Evolutionary conservation across 2,888 invertebrate genomes (phyloP).

Genomic region (Drosophila multiciliata): DNA sequence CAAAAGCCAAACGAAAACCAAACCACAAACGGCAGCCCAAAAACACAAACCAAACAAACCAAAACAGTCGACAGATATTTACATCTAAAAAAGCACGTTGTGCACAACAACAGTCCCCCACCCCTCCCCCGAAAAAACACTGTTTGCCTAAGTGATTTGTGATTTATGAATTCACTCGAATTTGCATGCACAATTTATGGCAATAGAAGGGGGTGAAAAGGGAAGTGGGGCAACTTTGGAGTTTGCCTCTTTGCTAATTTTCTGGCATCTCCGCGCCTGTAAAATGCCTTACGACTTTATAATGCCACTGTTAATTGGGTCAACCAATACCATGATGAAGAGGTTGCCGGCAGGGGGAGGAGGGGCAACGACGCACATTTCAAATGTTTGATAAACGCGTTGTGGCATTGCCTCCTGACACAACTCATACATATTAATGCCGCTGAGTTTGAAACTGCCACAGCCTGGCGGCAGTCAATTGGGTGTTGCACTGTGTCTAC

Average conservation of each 20-base stretch:
- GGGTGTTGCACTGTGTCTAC: conserved; percentile 47
- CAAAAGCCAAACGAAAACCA: conserved; percentile 2
- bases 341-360: neutral
- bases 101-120: conserved; percentile 10
- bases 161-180: conserved; percentile 74
- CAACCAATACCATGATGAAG: conserved; percentile 43
- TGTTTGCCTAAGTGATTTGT: conserved; percentile 75
- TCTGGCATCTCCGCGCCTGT: conserved; percentile 23
- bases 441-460: conserved; percentile 4
- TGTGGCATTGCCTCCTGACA: conserved; percentile 74
- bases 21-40: conserved; percentile 1
- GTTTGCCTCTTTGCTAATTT: conserved; percentile 72
- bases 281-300: conserved; percentile 68
- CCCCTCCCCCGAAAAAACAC: neutral
- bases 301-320: conserved; percentile 74
- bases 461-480: conserved; percentile 25
- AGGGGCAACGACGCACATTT: conserved; percentile 42
- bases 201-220: conserved; percentile 3
- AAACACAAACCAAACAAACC: conserved; percentile 7
- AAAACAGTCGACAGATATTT: conserved; percentile 30
- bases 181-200: conserved; percentile 70
- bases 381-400: conserved; percentile 73
- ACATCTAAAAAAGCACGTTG: conserved; percentile 25
- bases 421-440: conserved; percentile 74
- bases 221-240: conserved; percentile 19